Percentiles rank a stretch among this genome's conserved stretches.
phyloP scores from a whole-genome alignment of 2,113 vertebrate genomes.

The Ifrita kowaldi region DNA sequence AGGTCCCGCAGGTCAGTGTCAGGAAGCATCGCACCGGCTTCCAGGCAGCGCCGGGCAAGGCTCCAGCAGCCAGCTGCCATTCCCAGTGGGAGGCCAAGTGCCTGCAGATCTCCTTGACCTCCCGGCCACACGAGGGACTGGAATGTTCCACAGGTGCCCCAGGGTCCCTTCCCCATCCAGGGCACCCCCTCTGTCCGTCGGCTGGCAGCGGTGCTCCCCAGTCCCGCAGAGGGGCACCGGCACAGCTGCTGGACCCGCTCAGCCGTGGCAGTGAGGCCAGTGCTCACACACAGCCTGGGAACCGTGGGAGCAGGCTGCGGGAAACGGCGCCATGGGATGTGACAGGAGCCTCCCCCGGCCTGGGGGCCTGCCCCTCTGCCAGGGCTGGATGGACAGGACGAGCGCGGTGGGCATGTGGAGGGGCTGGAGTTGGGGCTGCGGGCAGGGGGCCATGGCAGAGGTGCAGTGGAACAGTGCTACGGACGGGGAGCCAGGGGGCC shows the following conservation, averaged over 20 bases:
- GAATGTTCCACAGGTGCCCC: accelerated
- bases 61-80: background rate
- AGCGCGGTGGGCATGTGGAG: accelerated
- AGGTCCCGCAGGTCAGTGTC: background rate
- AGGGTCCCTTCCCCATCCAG: background rate
- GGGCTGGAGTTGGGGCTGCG: background rate
- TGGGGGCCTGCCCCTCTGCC: background rate
- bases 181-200: accelerated
- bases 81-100: background rate
- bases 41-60: background rate
- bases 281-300: accelerated
- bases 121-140: background rate
- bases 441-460: background rate
- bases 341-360: background rate
- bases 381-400: accelerated
- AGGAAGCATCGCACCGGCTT: background rate
- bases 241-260: accelerated
- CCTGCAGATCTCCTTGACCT: background rate
- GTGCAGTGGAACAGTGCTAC: background rate
- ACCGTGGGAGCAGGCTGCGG: accelerated
- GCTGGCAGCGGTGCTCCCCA: accelerated
- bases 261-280: accelerated
- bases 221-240: accelerated
- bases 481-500: too few species aligned
- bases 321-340: accelerated